These are phyloP conservation scores for Poecilia picta DNA, from an alignment of 2,797 vertebrate genomes.

Conservation along the genomic window DNA sequence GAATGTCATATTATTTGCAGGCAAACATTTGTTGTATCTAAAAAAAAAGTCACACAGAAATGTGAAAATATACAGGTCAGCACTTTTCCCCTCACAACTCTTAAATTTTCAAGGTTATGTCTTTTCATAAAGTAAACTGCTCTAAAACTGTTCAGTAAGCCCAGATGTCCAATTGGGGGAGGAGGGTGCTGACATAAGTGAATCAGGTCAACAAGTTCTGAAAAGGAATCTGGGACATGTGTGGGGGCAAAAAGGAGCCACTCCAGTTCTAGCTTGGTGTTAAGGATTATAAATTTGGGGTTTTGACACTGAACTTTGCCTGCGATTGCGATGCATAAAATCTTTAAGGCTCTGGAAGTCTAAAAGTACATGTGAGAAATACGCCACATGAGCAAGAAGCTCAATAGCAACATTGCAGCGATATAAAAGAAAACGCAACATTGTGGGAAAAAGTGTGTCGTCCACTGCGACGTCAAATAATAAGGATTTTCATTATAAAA, in stretches of 20 bases:
- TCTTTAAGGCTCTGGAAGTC: background rate
- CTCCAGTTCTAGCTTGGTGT: conserved; percentile 28
- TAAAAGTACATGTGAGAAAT: background rate
- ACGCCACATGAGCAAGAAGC: background rate
- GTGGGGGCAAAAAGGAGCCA: conserved; percentile 3
- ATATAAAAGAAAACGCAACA: background rate
- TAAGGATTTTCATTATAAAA: background rate
- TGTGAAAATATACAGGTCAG: conserved; percentile 34
- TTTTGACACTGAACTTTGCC: conserved; percentile 33
- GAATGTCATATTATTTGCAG: background rate
- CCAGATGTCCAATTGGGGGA: conserved; percentile 45
- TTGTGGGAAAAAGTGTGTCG: background rate
- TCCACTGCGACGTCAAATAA: background rate
- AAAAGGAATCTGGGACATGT: conserved; percentile 62
- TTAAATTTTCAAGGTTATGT: conserved; percentile 38
- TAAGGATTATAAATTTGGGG: conserved; percentile 24
- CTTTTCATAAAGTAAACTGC: conserved; percentile 31
- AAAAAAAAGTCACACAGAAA: background rate
- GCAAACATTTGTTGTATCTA: background rate
- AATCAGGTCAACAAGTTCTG: conserved; percentile 66
- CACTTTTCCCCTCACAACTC: conserved; percentile 39
- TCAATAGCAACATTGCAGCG: background rate
- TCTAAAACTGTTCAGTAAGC: conserved; percentile 46
- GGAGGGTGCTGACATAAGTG: conserved; percentile 39
- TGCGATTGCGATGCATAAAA: background rate